Evolutionary conservation across 1,140 invertebrate species (phyloP), one percentile per base, ranked within the genome.

Genomic region (Oryctes rhinoceros): DNA sequence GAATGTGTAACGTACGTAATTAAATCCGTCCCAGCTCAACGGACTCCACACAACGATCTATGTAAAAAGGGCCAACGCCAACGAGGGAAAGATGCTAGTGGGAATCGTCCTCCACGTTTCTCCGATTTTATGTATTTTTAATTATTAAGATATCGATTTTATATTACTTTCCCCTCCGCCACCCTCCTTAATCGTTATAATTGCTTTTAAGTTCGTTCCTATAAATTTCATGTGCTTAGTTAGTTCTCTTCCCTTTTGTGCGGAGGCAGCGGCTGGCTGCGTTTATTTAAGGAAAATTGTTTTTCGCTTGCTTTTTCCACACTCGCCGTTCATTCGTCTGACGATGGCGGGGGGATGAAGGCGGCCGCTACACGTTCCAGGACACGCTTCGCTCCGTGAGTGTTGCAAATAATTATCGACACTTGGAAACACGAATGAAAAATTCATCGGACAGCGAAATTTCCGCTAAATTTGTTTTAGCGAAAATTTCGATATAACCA

Each of bases 121-220:
- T 67, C 79, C 79, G 82, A 82, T 83, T 83, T 82, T 83, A 83
- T 82, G 80, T 83, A 83, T 83, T 83, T 83, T 83, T 83, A 83
- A 83, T 83, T 83, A 83, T 83, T 83, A 83, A 80, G 80, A 80
- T 83, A 83, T 83, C 82, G 83, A 83, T 83, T 83, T 83, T 80
- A 81, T 83, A 81, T 83, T 83, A 83, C 80, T 81, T 83, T 81
- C 3, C 78, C 82, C 79, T 80, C 78, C 18, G 62, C 62, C 24
- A 18, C 24, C 62, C 65, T 53, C 59, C 18, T 75, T 81, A 81
- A 81, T 81, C 81, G 78, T 81, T 81, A 80, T 81, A 76, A 81
- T 81, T 80, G 80, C 80, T 82, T 82, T 80, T 80, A 76, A 76
- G 74, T 80, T 74, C 79, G 67, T 80, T 71, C 65, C 75, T 80